Evolutionary conservation across 2,888 invertebrate species (phyloP), one percentile per base, ranked within the genome.

Genomic region (Electrophaes corylata): DNA sequence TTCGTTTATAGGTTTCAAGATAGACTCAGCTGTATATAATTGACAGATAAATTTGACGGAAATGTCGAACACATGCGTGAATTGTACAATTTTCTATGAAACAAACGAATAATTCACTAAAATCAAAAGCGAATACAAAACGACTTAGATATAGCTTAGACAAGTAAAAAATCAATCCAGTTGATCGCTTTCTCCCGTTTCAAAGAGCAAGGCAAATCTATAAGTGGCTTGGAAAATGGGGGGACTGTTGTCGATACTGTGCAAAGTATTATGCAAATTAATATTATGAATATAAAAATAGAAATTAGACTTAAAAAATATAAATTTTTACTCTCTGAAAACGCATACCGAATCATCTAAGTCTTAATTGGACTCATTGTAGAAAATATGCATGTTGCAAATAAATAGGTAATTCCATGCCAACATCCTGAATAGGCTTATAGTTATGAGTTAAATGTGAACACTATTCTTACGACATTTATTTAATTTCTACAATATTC

Each of bases 231-330:
- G 2, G 1, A 11, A 26, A 16, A 5, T 11, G 11, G 12, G 12
- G 10, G 43, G 12, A 26, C 43, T 14, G 43, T 10, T n/a, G 10
- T 37, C 10, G 6, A 40, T 14, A 41, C 41, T n/a, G 46, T 47
- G 35, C 35, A 45, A 52, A 45, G 51, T 55, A 55, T 55, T 64
- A 65, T 63, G 65, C 64, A 55, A 55, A 63, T 48, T 52, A 62
- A 49, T 55, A 65, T 57, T 57, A 63, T 52, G 55, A 63, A 57
- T 53, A 63, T 41, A 63, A 59, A 63, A 62, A 57, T 63, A 53
- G 52, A 65, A 60, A 54, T 61, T 61, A 62, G 26, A 18, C 60
- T 59, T 56, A 59, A 18, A 45, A 57, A 40, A 45, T 58, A 59
- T 48, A 52, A 29, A 63, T 57, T n/a, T 43, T 55, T 19, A 10